A percentile compares a stretch with the other conserved stretches of the same genome.
Conservation (phyloP, 2,888 invertebrate genomes). For the Proisotoma minuta region DNA sequence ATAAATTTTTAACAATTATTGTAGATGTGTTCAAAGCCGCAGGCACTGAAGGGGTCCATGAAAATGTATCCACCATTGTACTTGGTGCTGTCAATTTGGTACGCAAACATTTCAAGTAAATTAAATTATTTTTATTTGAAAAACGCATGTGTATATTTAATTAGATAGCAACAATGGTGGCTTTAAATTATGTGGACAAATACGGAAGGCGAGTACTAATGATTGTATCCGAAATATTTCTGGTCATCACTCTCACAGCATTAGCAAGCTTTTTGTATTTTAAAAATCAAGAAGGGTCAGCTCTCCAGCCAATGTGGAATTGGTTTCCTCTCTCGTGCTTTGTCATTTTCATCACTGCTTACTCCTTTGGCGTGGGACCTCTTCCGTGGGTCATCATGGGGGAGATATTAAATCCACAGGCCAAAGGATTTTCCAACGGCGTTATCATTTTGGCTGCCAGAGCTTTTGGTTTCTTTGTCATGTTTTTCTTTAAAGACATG, state of each 20-base stretch:
- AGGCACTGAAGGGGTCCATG: constrained; percentile 11
- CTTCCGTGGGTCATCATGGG: constrained; percentile 22
- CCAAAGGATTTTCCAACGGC: constrained; percentile 11
- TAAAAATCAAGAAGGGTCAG: background rate
- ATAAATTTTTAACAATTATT: no score
- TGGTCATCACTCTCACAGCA: constrained; percentile 6
- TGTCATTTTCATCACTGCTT: constrained; percentile 12
- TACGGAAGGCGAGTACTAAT: constrained; percentile 11
- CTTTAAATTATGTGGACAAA: constrained; percentile 18
- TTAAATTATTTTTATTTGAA: background rate
- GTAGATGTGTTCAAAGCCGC: constrained; percentile 23
- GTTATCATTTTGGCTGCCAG: constrained; percentile 6
- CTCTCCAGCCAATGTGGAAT: background rate
- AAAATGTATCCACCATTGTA: constrained; percentile 14
- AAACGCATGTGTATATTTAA: background rate
- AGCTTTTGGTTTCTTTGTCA: constrained; percentile 21
- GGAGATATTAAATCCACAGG: constrained; percentile 10
- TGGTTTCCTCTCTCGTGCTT: constrained; percentile 14
- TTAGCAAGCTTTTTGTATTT: constrained; percentile 11
- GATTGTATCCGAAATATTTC: constrained; percentile 12
- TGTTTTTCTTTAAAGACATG: constrained; percentile 23
- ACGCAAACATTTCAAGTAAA: background rate
- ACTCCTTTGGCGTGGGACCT: constrained; percentile 22
- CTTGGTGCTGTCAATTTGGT: constrained; percentile 17
- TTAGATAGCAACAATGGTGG: constrained; percentile 14